Evolutionary conservation across 2,113 vertebrate genomes (phyloP).

Genomic region (Morone chrysops): DNA sequence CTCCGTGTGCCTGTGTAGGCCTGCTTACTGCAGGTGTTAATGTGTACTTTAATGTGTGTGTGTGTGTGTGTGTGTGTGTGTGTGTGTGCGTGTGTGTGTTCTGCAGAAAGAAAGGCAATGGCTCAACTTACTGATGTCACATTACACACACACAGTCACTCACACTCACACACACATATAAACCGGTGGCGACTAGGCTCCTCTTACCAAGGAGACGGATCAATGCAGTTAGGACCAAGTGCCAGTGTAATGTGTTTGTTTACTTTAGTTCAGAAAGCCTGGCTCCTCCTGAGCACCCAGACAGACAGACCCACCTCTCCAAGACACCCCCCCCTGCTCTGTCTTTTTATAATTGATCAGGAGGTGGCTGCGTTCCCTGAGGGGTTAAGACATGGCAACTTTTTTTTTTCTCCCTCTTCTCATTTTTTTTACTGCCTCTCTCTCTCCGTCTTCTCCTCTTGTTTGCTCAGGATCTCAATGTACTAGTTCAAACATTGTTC

Average conservation of each 20-base stretch:
- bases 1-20: background rate
- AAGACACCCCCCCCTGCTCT: conserved; percentile 59
- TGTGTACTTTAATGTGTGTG: conserved; percentile 25
- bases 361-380: conserved; percentile 95
- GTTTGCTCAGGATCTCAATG: conserved; percentile 99
- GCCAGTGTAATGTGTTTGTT: conserved; percentile 96
- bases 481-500: conserved; percentile 99
- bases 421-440: background rate
- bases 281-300: conserved; percentile 93
- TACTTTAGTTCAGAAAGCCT: conserved; percentile 96
- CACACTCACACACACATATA: conserved; percentile 33
- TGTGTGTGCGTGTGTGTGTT: conserved; percentile 68
- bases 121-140: conserved; percentile 81
- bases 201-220: conserved; percentile 91
- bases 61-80: conserved; percentile 52
- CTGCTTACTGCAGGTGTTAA: background rate
- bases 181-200: conserved; percentile 72
- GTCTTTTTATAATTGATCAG: conserved; percentile 99
- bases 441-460: conserved; percentile 75
- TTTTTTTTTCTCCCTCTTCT: conserved; percentile 76
- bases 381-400: conserved; percentile 98
- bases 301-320: conserved; percentile 88
- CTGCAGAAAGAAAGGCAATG: conserved; percentile 79
- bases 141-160: conserved; percentile 47
- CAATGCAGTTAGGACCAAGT: conserved; percentile 94